Percentiles rank a stretch among this genome's conserved stretches.
These are phyloP conservation scores for Gulo gulo DNA, from an alignment of 2,113 vertebrate genomes.

Conservation along the genomic window DNA sequence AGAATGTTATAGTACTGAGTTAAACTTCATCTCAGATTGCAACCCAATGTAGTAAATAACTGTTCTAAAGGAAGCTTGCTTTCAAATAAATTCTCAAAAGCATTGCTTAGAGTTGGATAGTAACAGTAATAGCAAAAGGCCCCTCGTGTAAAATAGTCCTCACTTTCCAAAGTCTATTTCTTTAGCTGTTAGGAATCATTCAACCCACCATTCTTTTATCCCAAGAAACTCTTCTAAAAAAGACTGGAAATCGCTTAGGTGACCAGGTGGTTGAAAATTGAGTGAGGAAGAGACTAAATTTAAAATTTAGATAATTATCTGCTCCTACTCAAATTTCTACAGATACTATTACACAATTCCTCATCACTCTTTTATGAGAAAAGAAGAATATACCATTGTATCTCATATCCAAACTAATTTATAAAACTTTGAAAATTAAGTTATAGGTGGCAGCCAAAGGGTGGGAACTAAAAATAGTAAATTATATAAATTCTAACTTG, in stretches of 20 bases:
- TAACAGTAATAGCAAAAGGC: neutral
- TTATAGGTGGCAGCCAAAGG: neutral
- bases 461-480: neutral
- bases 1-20: neutral
- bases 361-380: neutral
- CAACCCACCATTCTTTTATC: neutral
- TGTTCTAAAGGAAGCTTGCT: neutral
- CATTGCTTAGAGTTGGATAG: neutral
- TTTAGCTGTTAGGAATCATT: neutral
- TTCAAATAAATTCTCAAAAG: constrained; percentile 3
- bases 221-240: neutral
- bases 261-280: neutral
- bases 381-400: neutral
- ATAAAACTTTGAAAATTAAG: neutral
- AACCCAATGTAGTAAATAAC: neutral
- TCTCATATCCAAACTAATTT: neutral
- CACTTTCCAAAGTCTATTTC: neutral
- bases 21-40: neutral
- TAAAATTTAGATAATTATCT: constrained; percentile 29
- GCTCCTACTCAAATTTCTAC: neutral
- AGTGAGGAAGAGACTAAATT: neutral
- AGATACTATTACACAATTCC: neutral
- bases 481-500: neutral
- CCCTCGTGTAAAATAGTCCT: neutral
- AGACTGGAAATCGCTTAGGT: neutral